Evolutionary conservation across 2,888 invertebrate species (phyloP).

Genomic region (Gerris lacustris): DNA sequence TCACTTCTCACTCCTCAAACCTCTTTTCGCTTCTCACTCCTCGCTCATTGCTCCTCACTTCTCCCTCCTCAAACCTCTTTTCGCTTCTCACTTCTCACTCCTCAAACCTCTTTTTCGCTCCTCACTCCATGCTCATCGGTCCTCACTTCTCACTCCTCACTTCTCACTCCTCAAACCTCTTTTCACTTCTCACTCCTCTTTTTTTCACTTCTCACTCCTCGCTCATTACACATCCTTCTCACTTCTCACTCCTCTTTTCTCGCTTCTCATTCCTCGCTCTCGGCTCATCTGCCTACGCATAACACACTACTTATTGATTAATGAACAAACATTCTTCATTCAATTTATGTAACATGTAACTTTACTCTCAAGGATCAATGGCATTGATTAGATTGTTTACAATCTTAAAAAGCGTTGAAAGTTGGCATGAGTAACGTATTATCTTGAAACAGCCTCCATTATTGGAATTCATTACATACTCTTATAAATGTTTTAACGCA

Average conservation of each 20-base stretch:
- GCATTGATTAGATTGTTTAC: too few relatives aligned
- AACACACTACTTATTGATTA: too few relatives aligned
- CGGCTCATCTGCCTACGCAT: too few relatives aligned
- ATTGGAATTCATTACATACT: too few relatives aligned
- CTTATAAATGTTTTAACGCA: too few relatives aligned
- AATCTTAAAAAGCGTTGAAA: too few relatives aligned
- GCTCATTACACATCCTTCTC: neutral
- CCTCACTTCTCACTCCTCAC: constrained; percentile 4
- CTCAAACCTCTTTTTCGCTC: neutral
- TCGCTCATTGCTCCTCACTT: neutral
- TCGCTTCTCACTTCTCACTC: constrained; percentile 5
- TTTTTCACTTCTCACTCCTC: neutral
- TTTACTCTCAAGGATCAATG: too few relatives aligned
- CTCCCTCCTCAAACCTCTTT: constrained; percentile 2
- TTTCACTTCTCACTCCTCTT: neutral
- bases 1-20: constrained; percentile 1
- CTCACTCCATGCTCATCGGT: neutral
- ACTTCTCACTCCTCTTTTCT: neutral
- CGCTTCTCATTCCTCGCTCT: too few relatives aligned
- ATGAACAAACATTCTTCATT: too few relatives aligned
- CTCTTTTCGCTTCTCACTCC: neutral
- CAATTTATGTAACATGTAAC: too few relatives aligned
- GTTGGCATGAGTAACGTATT: too few relatives aligned
- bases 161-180: neutral
- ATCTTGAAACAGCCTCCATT: too few relatives aligned